These are phyloP conservation scores for Seira musarum DNA, from an alignment of 2,888 invertebrate genomes.

Conservation along the genomic window DNA sequence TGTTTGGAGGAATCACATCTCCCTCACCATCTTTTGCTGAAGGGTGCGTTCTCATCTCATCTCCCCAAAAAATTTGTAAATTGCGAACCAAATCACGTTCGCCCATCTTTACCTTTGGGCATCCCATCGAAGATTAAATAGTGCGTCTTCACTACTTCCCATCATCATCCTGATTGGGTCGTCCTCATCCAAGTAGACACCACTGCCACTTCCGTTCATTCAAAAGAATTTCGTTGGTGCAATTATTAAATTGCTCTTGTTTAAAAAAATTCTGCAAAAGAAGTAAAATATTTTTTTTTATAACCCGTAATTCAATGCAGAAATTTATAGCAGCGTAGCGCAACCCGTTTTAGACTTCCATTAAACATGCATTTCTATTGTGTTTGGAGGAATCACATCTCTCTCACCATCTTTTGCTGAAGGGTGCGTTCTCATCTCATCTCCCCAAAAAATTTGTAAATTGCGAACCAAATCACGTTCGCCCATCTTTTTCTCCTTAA, in stretches of 20 bases:
- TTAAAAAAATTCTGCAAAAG: too few relatives aligned
- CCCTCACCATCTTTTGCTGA: too few relatives aligned
- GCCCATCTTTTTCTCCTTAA: conserved; percentile 35
- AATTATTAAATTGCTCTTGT: too few relatives aligned
- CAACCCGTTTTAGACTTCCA: too few relatives aligned
- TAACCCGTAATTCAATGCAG: too few relatives aligned
- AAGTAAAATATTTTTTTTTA: too few relatives aligned
- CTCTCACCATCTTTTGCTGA: too few relatives aligned
- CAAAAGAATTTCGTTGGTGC: too few relatives aligned
- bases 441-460: conserved; percentile 32
- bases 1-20: background rate
- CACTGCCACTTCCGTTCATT: too few relatives aligned
- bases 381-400: background rate
- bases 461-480: conserved; percentile 58
- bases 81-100: conserved; percentile 58
- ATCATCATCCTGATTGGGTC: conserved; percentile 49
- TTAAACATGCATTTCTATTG: too few relatives aligned
- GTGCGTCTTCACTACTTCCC: conserved; percentile 67
- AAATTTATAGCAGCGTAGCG: too few relatives aligned
- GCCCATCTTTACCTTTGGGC: conserved; percentile 62
- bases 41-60: background rate
- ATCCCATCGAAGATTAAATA: conserved; percentile 69
- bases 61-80: conserved; percentile 32
- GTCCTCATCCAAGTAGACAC: too few relatives aligned
- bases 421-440: background rate